phyloP scores from a whole-genome alignment of 1,140 invertebrate species.

The Diuraphis noxia region DNA sequence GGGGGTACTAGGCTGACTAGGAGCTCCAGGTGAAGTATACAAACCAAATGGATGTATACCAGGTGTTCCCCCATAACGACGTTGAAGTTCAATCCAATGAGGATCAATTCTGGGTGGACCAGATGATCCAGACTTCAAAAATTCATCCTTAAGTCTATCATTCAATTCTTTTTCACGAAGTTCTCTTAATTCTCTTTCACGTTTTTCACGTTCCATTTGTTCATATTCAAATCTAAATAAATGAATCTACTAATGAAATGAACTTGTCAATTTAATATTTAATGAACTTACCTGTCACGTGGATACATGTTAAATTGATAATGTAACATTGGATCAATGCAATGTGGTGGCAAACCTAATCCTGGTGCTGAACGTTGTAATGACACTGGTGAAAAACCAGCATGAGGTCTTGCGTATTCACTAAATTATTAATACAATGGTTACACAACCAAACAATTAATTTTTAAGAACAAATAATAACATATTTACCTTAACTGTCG shows the following conservation, averaged over 20 bases:
- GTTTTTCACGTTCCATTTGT: slow-evolving; percentile 79
- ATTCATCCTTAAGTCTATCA: slow-evolving; percentile 80
- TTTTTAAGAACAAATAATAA: background rate
- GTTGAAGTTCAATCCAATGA: slow-evolving; percentile 88
- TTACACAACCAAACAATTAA: background rate
- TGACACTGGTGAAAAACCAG: slow-evolving; percentile 76
- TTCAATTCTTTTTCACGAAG: slow-evolving; percentile 81
- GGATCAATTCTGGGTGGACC: slow-evolving; percentile 75
- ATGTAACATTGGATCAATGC: slow-evolving; percentile 76
- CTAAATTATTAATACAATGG: slow-evolving; percentile 57
- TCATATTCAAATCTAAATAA: slow-evolving; percentile 72
- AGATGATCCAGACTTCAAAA: slow-evolving; percentile 70
- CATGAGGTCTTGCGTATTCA: slow-evolving; percentile 86
- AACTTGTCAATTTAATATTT: background rate
- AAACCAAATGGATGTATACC: slow-evolving; percentile 66
- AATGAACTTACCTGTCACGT: slow-evolving; percentile 65
- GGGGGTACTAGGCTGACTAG: slow-evolving; percentile 55
- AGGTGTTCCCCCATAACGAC: slow-evolving; percentile 64
- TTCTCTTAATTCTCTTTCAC: slow-evolving; percentile 82
- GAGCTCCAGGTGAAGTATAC: slow-evolving; percentile 59
- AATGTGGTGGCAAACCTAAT: slow-evolving; percentile 67
- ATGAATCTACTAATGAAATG: slow-evolving; percentile 33
- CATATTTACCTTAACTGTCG: slow-evolving; percentile 71
- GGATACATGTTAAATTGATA: slow-evolving; percentile 73
- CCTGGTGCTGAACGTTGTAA: slow-evolving; percentile 61